Evolutionary conservation across 2,888 invertebrate genomes (phyloP).

Genomic region (Harpagoxenus sublaevis): DNA sequence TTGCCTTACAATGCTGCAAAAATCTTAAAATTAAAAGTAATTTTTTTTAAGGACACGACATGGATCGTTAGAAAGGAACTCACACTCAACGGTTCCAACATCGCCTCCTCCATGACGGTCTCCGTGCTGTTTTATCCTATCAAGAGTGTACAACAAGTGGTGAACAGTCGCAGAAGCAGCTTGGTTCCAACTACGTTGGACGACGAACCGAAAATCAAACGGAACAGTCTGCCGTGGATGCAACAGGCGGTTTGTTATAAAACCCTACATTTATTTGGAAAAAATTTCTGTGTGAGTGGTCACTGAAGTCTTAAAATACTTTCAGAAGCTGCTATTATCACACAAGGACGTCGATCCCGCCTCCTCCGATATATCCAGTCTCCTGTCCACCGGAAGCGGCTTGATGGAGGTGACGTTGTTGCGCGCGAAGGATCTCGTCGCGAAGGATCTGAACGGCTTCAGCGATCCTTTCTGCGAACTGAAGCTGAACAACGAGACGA

Average conservation of each 20-base stretch:
- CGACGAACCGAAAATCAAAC: constrained; percentile 82
- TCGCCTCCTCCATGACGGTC: constrained; percentile 84
- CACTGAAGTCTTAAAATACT: constrained; percentile 36
- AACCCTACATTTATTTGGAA: constrained; percentile 36
- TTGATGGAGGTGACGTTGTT: constrained; percentile 87
- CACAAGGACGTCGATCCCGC: constrained; percentile 81
- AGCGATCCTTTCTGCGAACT: constrained; percentile 88
- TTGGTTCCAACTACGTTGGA: constrained; percentile 75
- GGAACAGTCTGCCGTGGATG: constrained; percentile 85
- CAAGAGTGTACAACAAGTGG: constrained; percentile 79
- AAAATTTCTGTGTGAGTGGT: neutral
- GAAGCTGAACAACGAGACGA: constrained; percentile 86
- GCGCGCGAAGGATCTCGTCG: constrained; percentile 87
- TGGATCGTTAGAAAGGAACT: constrained; percentile 82
- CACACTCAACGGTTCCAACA: constrained; percentile 81
- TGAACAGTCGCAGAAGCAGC: constrained; percentile 79
- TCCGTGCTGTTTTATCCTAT: constrained; percentile 87
- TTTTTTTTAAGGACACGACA: constrained; percentile 77
- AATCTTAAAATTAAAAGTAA: neutral
- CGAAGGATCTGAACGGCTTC: constrained; percentile 88
- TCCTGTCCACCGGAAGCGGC: constrained; percentile 85
- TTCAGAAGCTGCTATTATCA: constrained; percentile 82
- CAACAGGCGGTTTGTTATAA: constrained; percentile 83
- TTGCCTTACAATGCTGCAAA: neutral
- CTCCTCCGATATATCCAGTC: constrained; percentile 83